Conservation (phyloP, 2,888 invertebrate species). For the Calameuta idolon region DNA sequence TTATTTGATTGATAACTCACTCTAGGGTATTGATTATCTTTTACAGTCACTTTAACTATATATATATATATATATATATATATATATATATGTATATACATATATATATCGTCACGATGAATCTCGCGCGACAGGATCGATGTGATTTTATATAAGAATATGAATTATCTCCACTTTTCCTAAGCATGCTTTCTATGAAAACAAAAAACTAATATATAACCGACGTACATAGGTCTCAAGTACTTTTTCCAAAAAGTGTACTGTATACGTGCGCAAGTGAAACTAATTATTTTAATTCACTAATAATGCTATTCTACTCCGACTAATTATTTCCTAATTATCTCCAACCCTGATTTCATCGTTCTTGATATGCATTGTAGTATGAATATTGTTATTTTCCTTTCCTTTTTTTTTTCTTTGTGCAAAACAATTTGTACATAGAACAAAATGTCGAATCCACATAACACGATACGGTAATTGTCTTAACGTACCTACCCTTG, state of each 20-base stretch:
- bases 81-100: too few species aligned
- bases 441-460: not conserved
- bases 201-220: not conserved
- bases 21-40: not conserved
- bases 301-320: not conserved
- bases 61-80: too few species aligned
- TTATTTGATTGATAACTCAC: not conserved
- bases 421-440: not conserved
- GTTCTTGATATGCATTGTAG: not conserved
- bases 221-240: not conserved
- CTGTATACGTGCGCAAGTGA: not conserved
- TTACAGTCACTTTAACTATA: not conserved
- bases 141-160: not conserved
- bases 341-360: not conserved
- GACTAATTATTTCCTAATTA: not conserved
- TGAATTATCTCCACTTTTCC: not conserved
- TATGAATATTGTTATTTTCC: not conserved
- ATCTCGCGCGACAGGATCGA: not conserved
- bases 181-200: not conserved
- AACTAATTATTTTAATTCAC: not conserved
- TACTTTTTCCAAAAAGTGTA: not conserved
- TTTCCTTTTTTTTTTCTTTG: not conserved
- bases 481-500: conserved; percentile 6
- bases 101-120: not conserved
- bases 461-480: not conserved